Evolutionary conservation across 1,140 invertebrate genomes (phyloP).

Genomic region (Drosophila subpulchrella): DNA sequence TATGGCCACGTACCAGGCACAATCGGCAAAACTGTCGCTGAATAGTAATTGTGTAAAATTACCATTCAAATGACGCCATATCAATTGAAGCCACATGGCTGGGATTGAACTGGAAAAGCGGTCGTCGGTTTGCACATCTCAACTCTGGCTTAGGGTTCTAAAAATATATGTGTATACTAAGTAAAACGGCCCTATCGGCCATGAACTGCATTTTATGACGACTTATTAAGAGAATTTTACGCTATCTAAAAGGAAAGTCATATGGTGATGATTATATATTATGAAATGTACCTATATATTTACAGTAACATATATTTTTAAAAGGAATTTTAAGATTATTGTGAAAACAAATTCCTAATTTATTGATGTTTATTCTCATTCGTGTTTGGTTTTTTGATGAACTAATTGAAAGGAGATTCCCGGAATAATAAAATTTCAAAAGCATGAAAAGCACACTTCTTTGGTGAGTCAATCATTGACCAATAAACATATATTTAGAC

Average conservation of each 20-base stretch:
- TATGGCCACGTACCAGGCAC: conserved; percentile 52
- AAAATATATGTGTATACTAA: not conserved
- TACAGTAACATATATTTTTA: no score
- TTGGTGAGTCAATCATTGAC: no score
- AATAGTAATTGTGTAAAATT: conserved; percentile 46
- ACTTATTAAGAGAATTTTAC: not conserved
- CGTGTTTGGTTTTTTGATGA: no score
- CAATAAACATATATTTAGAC: no score
- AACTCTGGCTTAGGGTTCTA: not conserved
- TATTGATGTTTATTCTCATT: no score
- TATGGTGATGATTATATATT: no score
- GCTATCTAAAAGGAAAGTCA: conserved; percentile 1
- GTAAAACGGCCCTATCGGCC: not conserved
- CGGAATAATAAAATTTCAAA: no score
- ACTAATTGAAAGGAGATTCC: no score
- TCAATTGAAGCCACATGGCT: conserved; percentile 37
- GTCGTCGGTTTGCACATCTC: conserved; percentile 3
- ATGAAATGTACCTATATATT: no score
- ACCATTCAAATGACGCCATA: conserved; percentile 53
- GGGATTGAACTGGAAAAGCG: conserved; percentile 27
- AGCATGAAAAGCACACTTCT: no score
- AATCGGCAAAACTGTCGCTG: conserved; percentile 22
- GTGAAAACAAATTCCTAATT: not conserved
- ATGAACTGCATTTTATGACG: not conserved
- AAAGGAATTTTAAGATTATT: no score